Evolutionary conservation across 2,888 invertebrate genomes (phyloP).

Genomic region (Harmothoe impar): DNA sequence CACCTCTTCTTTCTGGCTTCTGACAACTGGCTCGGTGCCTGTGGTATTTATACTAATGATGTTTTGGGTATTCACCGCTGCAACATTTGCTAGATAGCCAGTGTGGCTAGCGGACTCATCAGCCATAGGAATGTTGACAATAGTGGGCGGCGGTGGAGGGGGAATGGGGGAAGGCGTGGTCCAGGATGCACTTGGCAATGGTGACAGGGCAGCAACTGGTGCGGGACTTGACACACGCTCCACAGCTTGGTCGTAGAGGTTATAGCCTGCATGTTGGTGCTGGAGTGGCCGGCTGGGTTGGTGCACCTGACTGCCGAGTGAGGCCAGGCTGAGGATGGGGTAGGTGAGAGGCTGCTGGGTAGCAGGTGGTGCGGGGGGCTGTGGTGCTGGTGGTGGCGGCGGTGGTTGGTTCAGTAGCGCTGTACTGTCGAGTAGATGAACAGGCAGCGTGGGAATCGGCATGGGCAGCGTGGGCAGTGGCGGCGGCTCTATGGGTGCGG

Average conservation of each 20-base stretch:
- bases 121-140: background rate
- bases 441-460: background rate
- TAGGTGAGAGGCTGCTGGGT: constrained; percentile 5
- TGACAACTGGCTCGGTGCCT: background rate
- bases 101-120: background rate
- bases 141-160: background rate
- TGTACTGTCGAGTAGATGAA: background rate
- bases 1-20: background rate
- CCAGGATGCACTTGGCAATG: background rate
- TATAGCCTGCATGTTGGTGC: background rate
- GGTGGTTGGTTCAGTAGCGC: background rate
- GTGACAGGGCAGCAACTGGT: background rate
- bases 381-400: constrained; percentile 23
- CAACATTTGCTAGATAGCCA: background rate
- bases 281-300: background rate
- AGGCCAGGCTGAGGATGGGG: background rate
- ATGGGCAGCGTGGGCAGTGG: background rate
- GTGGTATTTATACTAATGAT: constrained; percentile 7
- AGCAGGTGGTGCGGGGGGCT: background rate
- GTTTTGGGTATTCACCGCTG: background rate
- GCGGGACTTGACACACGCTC: background rate
- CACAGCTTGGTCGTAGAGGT: no score
- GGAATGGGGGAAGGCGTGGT: background rate
- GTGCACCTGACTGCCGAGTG: background rate
- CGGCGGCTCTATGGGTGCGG: background rate